Evolutionary conservation across 1,140 invertebrate species (phyloP), one percentile per base, ranked within the genome.

Genomic region (Platyscapa corneri): DNA sequence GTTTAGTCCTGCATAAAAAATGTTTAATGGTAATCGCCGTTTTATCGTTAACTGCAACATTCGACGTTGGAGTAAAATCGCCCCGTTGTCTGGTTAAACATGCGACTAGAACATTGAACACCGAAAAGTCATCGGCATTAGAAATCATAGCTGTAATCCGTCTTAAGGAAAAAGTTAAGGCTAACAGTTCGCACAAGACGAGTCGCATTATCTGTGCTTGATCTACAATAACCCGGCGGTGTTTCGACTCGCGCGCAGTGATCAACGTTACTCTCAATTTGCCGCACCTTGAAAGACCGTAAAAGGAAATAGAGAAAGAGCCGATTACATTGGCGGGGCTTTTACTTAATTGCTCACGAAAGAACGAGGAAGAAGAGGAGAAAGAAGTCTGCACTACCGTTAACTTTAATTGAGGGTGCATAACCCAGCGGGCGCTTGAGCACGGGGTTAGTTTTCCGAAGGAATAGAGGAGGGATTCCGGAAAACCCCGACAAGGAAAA

Each of bases 301-400:
- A 46, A 60, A 70, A 56, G 46, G 70, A 56, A 84, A 70, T 49
- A 70, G 39, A 56, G 60, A 49, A 39, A 65, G 30, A 30, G 30
- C 42, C 75, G 39, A 84, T 84, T 74, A 72, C 42, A 72, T 79
- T 84, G 27, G 49, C 67, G 56, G 42, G 72, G 72, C 72, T 86
- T 86, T 83, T 83, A 87, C 85, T 87, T 86, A 86, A 88, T 86
- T 83, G 83, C 82, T 82, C 79, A 65, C 56, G 82, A 79, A 46
- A 87, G 70, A 82, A 86, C 86, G 87, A 67, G 37, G 23, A 70
- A 81, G 39, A 70, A 42, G 56, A 65, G 16, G n/a, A 56, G 46
- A 39, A 39, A 53, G 32, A 27, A 53, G 72, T 18, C 53, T 78
- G 30, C 60, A 12, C 67, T 72, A 67, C 80, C 70, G 87, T 87